phyloP scores from a whole-genome alignment of 1,140 invertebrate species.

The Eriocheir sinensis region DNA sequence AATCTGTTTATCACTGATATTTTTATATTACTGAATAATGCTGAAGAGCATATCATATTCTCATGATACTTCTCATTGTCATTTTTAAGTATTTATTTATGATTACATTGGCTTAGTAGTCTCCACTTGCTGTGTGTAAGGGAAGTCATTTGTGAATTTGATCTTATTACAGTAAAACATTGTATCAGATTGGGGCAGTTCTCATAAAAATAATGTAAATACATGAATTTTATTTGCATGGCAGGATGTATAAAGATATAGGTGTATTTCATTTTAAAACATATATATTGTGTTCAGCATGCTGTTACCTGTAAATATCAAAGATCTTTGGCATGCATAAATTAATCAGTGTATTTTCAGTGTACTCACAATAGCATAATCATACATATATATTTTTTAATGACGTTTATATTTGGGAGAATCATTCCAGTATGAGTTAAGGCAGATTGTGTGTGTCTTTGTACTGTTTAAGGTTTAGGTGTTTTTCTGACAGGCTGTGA shows the following conservation, averaged over 20 bases:
- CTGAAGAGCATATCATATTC: not conserved
- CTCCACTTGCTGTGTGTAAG: not conserved
- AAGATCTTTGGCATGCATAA: slow-evolving; percentile 1
- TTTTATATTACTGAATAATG: not conserved
- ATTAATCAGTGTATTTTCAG: slow-evolving; percentile 43
- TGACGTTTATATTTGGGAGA: slow-evolving; percentile 10
- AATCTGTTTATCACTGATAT: not conserved
- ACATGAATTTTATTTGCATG: slow-evolving; percentile 41
- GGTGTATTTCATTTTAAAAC: not conserved
- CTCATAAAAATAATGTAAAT: slow-evolving; percentile 48
- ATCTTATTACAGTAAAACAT: not conserved
- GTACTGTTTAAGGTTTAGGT: slow-evolving; percentile 53
- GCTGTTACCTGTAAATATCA: not conserved
- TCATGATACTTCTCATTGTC: not conserved
- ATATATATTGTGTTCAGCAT: slow-evolving; percentile 26
- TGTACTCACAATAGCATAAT: slow-evolving; percentile 23
- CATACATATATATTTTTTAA: slow-evolving; percentile 19
- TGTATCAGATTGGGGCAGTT: slow-evolving; percentile 10
- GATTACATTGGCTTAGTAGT: not conserved
- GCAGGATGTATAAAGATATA: slow-evolving; percentile 30
- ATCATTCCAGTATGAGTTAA: slow-evolving; percentile 6
- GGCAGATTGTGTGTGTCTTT: slow-evolving; percentile 27
- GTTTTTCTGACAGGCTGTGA: slow-evolving; percentile 61
- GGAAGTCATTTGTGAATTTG: not conserved
- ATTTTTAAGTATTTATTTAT: not conserved